Evolutionary conservation across 1,140 invertebrate genomes (phyloP), one percentile per base, ranked within the genome.

Genomic region (Leptonema lineaticorne): DNA sequence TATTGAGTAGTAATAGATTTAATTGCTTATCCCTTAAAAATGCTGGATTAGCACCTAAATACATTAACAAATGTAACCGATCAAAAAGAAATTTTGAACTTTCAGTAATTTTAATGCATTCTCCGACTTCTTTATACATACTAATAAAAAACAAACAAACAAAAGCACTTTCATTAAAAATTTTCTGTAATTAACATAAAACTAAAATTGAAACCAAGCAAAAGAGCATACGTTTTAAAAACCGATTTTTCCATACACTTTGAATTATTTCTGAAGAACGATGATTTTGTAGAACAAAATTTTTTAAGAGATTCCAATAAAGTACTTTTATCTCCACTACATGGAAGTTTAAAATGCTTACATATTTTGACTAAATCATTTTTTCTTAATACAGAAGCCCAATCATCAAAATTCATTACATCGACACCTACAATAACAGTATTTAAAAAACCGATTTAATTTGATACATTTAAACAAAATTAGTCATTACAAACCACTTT

Each of bases 1-100:
- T 16, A 28, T 68, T 69, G 7, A 72, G 67, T 53, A 69, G 67
- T 8, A 72, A 9, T 1, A 67, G 26, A 30, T 68, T 69, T 6
- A 72, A 22, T 7, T 53, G 60, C 33, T 69, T 69, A 1, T 72
- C 71, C 63, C 71, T 63, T 9, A 72, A 27, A 20, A 69, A 37
- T 18, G 41, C 48, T 9, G 71, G 71, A 67, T 72, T 72, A 14
- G 28, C 18, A 11, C 71, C 71, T n/a, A 68, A 20, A 63, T 72
- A 72, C 60, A 67, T 69, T 7, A 72, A 20, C 8, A 60, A 28
- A 58, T 69, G 68, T 14, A 72, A 63, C 14, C 45, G 29, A 46
- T 72, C 68, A 65, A 72, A 69, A 41, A 59, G 37, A 0, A 11
- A 41, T 56, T 63, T 69, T 8, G 41, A 58, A 48, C 33, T 37